Conservation (phyloP, 2,113 vertebrate species). For the Sciurus niger region DNA sequence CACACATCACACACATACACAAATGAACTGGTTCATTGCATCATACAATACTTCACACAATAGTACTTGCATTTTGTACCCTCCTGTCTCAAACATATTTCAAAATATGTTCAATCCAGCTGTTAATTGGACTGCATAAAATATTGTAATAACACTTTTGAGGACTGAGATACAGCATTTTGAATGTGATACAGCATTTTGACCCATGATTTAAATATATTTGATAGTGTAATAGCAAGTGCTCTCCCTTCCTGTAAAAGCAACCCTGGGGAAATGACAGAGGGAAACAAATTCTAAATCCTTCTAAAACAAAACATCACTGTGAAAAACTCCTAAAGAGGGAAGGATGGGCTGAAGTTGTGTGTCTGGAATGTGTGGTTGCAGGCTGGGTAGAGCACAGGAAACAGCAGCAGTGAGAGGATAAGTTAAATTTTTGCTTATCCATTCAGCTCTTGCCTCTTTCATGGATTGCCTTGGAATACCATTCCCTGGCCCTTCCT, state of each 20-base stretch:
- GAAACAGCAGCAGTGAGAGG: not conserved
- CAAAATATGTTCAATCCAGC: constrained; percentile 69
- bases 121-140: constrained; percentile 69
- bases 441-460: not conserved
- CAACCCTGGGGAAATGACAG: not conserved
- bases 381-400: not conserved
- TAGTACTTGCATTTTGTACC: constrained; percentile 47
- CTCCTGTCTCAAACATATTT: constrained; percentile 55
- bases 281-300: constrained; percentile 4
- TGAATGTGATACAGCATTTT: not conserved
- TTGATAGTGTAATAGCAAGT: constrained; percentile 17
- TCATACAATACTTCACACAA: constrained; percentile 49
- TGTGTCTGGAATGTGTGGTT: not conserved
- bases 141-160: constrained; percentile 62
- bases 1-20: not conserved
- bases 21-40: not conserved
- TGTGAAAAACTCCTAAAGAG: not conserved
- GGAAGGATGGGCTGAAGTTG: not conserved
- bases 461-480: not conserved
- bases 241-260: not conserved
- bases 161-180: not conserved
- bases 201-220: not conserved
- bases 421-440: not conserved
- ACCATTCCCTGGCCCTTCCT: not conserved
- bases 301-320: not conserved